Percentiles rank a stretch among this genome's conserved stretches.
Evolutionary conservation across 1,140 invertebrate genomes (phyloP).

Genomic region (Caerostris extrusa): DNA sequence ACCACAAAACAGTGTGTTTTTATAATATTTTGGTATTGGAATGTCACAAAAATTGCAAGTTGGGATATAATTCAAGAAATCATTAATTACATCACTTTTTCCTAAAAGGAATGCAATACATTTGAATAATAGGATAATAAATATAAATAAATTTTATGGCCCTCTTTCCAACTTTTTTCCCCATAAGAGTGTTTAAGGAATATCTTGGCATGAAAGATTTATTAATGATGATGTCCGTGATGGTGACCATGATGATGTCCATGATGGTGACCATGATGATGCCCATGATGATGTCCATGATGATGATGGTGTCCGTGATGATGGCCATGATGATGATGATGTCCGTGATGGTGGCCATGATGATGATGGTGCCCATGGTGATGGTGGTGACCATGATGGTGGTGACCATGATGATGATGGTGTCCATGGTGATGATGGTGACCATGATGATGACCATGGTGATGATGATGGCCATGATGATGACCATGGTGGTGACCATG

Average conservation of each 20-base stretch:
- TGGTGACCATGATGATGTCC: slow-evolving; percentile 36
- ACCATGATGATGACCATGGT: slow-evolving; percentile 8
- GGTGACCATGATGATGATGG: slow-evolving; percentile 61
- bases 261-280: slow-evolving; percentile 13
- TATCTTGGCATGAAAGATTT: too few relatives aligned
- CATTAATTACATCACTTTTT: too few relatives aligned
- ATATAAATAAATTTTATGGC: too few relatives aligned
- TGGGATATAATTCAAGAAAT: too few relatives aligned
- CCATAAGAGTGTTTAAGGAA: too few relatives aligned
- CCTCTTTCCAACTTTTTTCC: too few relatives aligned
- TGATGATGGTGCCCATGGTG: slow-evolving; percentile 56
- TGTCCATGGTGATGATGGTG: slow-evolving; percentile 42
- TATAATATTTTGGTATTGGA: too few relatives aligned
- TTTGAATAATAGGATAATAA: too few relatives aligned
- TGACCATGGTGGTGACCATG: slow-evolving; percentile 34
- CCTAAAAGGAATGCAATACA: too few relatives aligned
- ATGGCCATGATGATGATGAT: slow-evolving; percentile 55
- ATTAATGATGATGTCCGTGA: background rate
- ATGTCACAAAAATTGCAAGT: too few relatives aligned
- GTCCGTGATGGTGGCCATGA: slow-evolving; percentile 59
- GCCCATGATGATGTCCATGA: background rate
- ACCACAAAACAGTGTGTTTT: too few relatives aligned
- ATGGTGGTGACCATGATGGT: slow-evolving; percentile 58
- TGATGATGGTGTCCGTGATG: slow-evolving; percentile 22
- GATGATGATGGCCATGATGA: background rate